Base-by-base conservation (phyloP, 2,797 vertebrate species). In the Parotocinclus haroldoi region DNA sequence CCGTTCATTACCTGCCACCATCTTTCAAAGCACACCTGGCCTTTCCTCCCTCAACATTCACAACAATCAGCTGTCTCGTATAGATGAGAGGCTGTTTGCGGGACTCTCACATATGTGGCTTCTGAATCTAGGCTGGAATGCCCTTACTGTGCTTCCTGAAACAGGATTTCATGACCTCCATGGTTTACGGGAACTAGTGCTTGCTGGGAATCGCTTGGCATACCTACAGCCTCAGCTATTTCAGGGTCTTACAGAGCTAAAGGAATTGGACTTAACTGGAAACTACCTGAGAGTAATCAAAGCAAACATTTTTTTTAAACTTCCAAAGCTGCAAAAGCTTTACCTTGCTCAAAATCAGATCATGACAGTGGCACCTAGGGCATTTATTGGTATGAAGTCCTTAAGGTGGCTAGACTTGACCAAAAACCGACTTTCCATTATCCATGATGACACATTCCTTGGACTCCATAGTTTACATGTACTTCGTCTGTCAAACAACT, bases 321-420 rank as follows among this genome's bases (percentile, higher is more conserved):
- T 98, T 56, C 88, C 87, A 38, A 93, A 94, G 83, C 87, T 98
- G 6, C 95, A 96, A 81, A 99, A 98, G 81, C 92, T 99, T 36
- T 96, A 98, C 71, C 87, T 98, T 78, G 91, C 89, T 68, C 92
- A 93, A 76, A 99, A 99, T 80, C 92, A 93, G 64, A 94, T 99
- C 52, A 81, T 78, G 0, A 90, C 93, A 0, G 88, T 98, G 3
- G 92, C 89, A 0, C 93, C 95, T 0, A 91, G 94, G 0, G 95
- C 96, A 36, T 98, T 98, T 79, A 27, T 90, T 42, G 93, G 95
- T 50, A 90, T 98, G 93, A 95, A 92, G 81, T 93, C 94, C 0
- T 88, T 98, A 38, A 87, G 96, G 27, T 99, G 96, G 97, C 75
- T 99, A 76, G 96, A 98, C 77, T 85, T 99, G 72, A 97, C 93